Base-by-base conservation (phyloP, 92 coral and sea anemone genomes). In the Actinostola sp. region DNA sequence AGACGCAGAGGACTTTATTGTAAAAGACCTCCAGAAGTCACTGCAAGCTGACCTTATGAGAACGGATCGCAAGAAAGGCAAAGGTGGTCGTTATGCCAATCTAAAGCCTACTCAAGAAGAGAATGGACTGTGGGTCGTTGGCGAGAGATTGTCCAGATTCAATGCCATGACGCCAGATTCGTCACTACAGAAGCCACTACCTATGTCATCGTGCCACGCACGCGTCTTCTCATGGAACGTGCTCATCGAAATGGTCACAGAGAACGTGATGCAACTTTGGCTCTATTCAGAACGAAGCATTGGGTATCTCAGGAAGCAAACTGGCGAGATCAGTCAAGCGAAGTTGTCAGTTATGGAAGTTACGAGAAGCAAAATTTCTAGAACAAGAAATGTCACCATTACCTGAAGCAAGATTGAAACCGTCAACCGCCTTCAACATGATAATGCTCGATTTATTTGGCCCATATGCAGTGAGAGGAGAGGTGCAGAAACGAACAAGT, bases 381-480 rank as follows among this genome's bases (percentile, higher is more conserved):
- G 72, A 77, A 35, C 91, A 85, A 63, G 77, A 46, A 17, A 86
- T 89, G 89, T 79, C 87, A 20, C 61, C 38, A 33, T 53, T 84
- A 31, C 84, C 88, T 10, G 87, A 84, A 15, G 85, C 75, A 0
- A 63, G 84, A 63, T 71, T 84, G 67, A 79, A 57, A 58, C 89
- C 86, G 0, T 58, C 85, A 1, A 84, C 86, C 0, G 73, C 86
- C 19, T 89, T 89, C 61, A 81, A 78, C 70, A 73, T 52, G 44
- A 76, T 64, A 0, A 86, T 86, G 91, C 33, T 89, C 0, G 90
- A 77, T 48, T 33, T 88, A 64, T 89, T 89, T 80, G 90, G 94
- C 7, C 85, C 88, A 12, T 85, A 85, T 49, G 43, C 71, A 3
- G 94, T 89, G 0, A 5, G 82, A 46, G 89, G 82, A 15, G 83